phyloP scores from a whole-genome alignment of 2,797 vertebrate genomes.

The Enteromius radiatus region DNA sequence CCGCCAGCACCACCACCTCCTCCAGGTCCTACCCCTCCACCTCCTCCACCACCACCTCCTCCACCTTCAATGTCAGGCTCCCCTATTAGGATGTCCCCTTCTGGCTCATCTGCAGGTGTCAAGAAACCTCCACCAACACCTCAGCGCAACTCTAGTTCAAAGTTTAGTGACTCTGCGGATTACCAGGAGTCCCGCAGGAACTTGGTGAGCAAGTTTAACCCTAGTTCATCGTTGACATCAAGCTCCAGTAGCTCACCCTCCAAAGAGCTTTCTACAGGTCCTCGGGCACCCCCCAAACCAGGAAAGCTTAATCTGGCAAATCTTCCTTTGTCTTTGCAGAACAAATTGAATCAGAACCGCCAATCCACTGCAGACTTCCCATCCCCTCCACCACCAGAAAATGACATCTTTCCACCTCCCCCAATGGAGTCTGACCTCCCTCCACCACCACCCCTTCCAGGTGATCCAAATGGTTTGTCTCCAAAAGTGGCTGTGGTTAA shows the following conservation, averaged over 20 bases:
- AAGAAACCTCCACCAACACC: conserved; percentile 92
- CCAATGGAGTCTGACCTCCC: conserved; percentile 88
- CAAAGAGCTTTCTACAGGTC: conserved; percentile 78
- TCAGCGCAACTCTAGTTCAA: conserved; percentile 90
- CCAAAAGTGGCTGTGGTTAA: conserved; percentile 91
- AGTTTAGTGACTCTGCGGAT: conserved; percentile 78
- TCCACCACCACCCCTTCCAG: conserved; percentile 84
- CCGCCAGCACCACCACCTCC: conserved; percentile 68
- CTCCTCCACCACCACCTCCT: conserved; percentile 71
- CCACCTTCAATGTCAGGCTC: conserved; percentile 76
- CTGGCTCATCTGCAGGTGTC: conserved; percentile 76
- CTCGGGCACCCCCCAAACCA: conserved; percentile 90
- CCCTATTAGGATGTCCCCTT: conserved; percentile 78
- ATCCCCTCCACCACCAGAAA: conserved; percentile 81
- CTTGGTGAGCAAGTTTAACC: conserved; percentile 89
- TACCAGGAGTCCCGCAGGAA: conserved; percentile 87
- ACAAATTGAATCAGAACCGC: conserved; percentile 77
- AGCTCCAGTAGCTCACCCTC: conserved; percentile 81
- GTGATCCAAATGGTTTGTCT: conserved; percentile 74
- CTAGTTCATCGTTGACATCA: conserved; percentile 73
- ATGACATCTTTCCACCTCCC: conserved; percentile 85
- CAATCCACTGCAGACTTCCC: conserved; percentile 84
- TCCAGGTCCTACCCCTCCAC: conserved; percentile 60
- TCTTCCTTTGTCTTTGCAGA: conserved; percentile 84
- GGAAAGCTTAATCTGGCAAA: conserved; percentile 89